phyloP scores from a whole-genome alignment of 2,888 invertebrate genomes.

The Leistus spinibarbis region DNA sequence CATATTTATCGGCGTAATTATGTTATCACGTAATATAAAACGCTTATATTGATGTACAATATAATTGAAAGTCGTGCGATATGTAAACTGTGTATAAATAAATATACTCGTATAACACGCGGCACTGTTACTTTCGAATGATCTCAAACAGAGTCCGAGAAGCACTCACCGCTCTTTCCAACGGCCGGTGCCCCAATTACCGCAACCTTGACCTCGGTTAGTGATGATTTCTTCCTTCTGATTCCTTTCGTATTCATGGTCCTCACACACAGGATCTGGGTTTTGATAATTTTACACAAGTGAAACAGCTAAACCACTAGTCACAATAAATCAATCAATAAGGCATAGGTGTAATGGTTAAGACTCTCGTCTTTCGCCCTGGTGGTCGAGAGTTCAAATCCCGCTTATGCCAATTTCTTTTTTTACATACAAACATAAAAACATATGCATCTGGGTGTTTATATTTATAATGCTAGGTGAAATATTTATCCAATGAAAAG shows the following conservation, averaged over 20 bases:
- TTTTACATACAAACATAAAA: too few relatives aligned
- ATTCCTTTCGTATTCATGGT: constrained; percentile 80
- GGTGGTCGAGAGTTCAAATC: too few relatives aligned
- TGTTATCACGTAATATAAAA: not conserved
- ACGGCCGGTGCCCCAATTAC: constrained; percentile 89
- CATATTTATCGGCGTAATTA: not conserved
- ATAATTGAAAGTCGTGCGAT: constrained; percentile 1
- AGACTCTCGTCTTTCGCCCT: too few relatives aligned
- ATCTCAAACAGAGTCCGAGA: not conserved
- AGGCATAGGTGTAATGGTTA: too few relatives aligned
- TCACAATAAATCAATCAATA: too few relatives aligned
- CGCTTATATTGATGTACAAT: not conserved
- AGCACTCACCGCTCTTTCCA: constrained; percentile 85
- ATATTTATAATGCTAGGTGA: too few relatives aligned
- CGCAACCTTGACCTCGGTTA: constrained; percentile 89
- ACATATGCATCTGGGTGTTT: too few relatives aligned
- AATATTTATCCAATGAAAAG: too few relatives aligned
- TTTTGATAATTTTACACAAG: not conserved
- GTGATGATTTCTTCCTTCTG: constrained; percentile 85
- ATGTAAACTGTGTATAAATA: not conserved
- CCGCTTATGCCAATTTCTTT: too few relatives aligned
- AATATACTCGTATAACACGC: not conserved
- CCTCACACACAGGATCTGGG: not conserved
- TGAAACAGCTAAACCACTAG: not conserved
- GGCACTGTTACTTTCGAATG: constrained; percentile 5